Base-by-base conservation (phyloP, 2,888 invertebrate genomes). In the Dinocampus coccinellae region DNA sequence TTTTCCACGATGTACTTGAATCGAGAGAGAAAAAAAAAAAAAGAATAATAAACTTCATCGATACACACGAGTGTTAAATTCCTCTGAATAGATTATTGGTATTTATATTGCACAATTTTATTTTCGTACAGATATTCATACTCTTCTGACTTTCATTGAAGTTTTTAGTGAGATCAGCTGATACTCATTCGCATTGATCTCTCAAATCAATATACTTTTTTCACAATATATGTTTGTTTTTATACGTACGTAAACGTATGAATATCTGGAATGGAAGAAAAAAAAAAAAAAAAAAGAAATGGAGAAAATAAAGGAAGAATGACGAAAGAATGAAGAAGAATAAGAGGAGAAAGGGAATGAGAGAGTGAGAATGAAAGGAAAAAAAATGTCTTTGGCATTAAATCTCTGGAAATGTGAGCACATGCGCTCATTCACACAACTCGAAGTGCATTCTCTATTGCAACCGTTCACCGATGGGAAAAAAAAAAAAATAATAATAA, bases 401-500 rank as follows among this genome's bases (percentile, higher is more conserved):
- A 58, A 58, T 58, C 29, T 58, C 33, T 58, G n/a, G 39, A 62
- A 36, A 53, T 20, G 26, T 34, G 62, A 36, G 66, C 65, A 74
- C 83, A 82, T 79, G 80, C 81, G 82, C 74, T 74, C 75, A 78
- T 84, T 84, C 84, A 76, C 84, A 83, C 78, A 82, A 73, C 61
- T 58, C 61, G 70, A 75, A 80, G 80, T 79, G 80, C 79, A 78
- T 73, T 78, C 68, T 72, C 67, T 76, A 61, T 70, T 72, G 47
- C 73, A 65, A 67, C 36, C 69, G 73, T 67, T 61, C 65, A 70
- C 47, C n/a, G 47, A 47, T n/a, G 47, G 7, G 47, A 16, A 47
- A 47, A 47, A 47, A 1, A 20, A 47, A 47, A 47, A 16, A 69
- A 29, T n/a, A n/a, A n/a, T n/a, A n/a, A n/a, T n/a, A 70, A 75